Evolutionary conservation across 2,888 invertebrate species (phyloP), one percentile per base, ranked within the genome.

Genomic region (Drosophila anceps): DNA sequence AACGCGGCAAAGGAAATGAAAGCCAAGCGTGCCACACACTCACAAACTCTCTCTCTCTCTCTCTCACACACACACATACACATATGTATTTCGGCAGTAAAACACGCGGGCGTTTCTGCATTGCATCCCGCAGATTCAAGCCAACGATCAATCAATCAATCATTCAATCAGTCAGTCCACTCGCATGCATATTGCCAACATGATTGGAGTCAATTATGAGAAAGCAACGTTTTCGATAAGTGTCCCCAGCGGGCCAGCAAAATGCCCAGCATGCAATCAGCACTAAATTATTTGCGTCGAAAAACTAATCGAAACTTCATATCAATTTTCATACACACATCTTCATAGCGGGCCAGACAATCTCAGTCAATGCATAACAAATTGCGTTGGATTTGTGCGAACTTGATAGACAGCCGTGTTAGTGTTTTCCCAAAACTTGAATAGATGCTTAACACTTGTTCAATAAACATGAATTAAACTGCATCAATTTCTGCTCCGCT

Each of bases 171-270:
- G 48, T 44, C 67, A 66, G 55, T 70, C 43, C 63, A 46, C 55
- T 61, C 58, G 59, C 60, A 53, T 66, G 66, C 76, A 68, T 69
- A 79, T 79, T 84, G 73, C 76, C 76, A 69, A 76, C 66, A 78
- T 88, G 78, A 90, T 90, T 73, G 71, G 74, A 82, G 83, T 71
- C 78, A 78, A 88, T 84, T 83, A 76, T 66, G 65, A 69, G 76
- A 60, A 63, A 70, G 77, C 76, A 72, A 74, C 73, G 78, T 75
- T 89, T 88, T 71, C 66, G 86, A 79, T 85, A 85, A 88, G 81
- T 85, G 85, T 37, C 50, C 62, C 48, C 57, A 58, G 24, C 39
- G 69, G 48, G 13, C 39, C 46, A 9, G 37, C 57, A 20, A 33
- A n/a, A 29, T 13, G 35, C 29, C 58, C 18, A 59, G 73, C 57